phyloP scores from a whole-genome alignment of 2,113 vertebrate species.

The Noctilio leporinus region DNA sequence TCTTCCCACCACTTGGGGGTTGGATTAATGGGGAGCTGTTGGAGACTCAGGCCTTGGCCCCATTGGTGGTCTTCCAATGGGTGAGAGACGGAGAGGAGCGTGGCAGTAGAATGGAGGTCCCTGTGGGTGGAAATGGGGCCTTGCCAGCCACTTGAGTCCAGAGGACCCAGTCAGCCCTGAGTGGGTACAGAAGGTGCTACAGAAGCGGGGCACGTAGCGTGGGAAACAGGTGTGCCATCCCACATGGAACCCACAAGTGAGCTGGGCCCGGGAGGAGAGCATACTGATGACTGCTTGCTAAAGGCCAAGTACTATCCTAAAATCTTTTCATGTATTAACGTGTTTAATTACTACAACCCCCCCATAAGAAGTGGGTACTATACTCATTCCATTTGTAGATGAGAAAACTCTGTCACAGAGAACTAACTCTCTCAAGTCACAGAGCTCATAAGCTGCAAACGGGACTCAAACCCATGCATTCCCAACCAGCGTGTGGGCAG shows the following conservation, averaged over 20 bases:
- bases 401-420: not conserved
- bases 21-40: not conserved
- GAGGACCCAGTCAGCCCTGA: not conserved
- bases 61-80: not conserved
- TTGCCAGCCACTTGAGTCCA: not conserved
- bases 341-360: not conserved
- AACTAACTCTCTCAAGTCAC: not conserved
- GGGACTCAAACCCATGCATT: not conserved
- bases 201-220: not conserved
- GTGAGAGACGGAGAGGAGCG: not conserved
- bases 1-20: not conserved
- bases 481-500: not conserved
- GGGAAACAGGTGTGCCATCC: not conserved
- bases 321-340: not conserved
- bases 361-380: not conserved
- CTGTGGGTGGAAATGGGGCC: not conserved
- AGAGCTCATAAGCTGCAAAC: not conserved
- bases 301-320: not conserved
- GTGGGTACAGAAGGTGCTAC: not conserved
- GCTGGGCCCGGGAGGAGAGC: not conserved
- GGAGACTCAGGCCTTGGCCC: not conserved
- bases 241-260: not conserved
- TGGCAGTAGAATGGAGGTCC: not conserved
- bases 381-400: not conserved
- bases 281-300: not conserved